phyloP scores from a whole-genome alignment of 2,888 invertebrate genomes.

The Drosophila longiperda region DNA sequence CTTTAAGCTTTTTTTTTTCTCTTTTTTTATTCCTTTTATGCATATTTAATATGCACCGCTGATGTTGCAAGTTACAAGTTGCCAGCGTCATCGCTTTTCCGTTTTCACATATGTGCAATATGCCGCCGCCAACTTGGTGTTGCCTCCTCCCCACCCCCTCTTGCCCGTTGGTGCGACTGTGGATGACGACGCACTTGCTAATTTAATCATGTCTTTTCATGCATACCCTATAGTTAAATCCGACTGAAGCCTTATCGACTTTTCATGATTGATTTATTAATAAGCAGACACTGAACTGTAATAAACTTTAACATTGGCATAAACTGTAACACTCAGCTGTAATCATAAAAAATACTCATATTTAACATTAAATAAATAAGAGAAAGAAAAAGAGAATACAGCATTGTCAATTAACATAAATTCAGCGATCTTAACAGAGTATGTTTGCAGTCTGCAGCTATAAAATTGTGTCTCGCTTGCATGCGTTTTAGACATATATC shows the following conservation, averaged over 20 bases:
- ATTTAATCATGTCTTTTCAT: conserved; percentile 60
- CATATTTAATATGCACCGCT: conserved; percentile 75
- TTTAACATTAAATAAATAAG: neutral
- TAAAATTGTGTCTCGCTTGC: conserved; percentile 1
- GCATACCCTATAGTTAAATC: conserved; percentile 42
- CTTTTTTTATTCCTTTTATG: conserved; percentile 39
- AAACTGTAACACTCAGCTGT: neutral
- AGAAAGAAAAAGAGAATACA: neutral
- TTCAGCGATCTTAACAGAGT: conserved; percentile 8
- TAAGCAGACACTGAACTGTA: neutral
- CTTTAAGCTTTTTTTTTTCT: conserved; percentile 39
- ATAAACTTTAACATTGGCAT: neutral
- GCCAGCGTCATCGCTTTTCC: conserved; percentile 63
- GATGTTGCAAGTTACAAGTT: conserved; percentile 79
- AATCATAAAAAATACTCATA: neutral
- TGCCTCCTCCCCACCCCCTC: conserved; percentile 1
- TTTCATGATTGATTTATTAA: neutral
- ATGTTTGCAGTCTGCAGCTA: conserved; percentile 5
- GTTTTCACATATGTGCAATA: conserved; percentile 74
- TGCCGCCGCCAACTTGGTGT: conserved; percentile 34
- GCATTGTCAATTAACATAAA: neutral
- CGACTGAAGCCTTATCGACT: neutral
- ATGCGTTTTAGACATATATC: neutral
- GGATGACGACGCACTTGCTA: conserved; percentile 64
- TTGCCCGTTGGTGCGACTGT: conserved; percentile 1